Evolutionary conservation across 2,113 vertebrate species (phyloP), one percentile per base, ranked within the genome.

Genomic region (Phocoena phocoena): DNA sequence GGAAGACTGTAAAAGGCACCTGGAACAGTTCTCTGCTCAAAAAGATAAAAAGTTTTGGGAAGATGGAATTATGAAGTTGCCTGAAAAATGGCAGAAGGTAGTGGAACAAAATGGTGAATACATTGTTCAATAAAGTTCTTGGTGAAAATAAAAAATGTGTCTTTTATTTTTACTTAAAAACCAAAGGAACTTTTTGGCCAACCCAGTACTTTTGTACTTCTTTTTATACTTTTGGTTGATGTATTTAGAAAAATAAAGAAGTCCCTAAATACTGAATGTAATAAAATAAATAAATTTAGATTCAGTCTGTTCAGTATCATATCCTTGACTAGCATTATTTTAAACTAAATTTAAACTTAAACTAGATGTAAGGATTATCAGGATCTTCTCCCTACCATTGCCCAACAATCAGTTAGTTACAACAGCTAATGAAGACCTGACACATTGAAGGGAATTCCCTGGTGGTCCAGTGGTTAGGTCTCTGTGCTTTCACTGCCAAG

Each of bases 261-360:
- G n/a, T 44, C 67, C 31, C 53, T 91, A 74, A 91, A 89, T 60
- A 47, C 25, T 77, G 18, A 93, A 47, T 63, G 8, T 26, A 91
- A 91, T 53, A 36, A 84, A 67, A 80, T 85, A 88, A 73, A 80
- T 71, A 93, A 67, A 92, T 60, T 68, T 70, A 93, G 8, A 76
- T 91, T 60, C 3, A 93, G 25, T 83, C 53, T 31, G 77, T 38
- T 83, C 25, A 38, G 33, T 58, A 74, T 65, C 53, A 3, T 38
- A 82, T 47, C 38, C 74, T 87, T 77, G 53, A 93, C 38, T 84
- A 91, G 28, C 28, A 3, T 36, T 81, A 23, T 83, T 91, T 50
- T 74, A 79, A 89, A 44, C 53, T 85, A 68, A 85, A 88, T 88
- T 82, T 94, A 80, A 83, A 33, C 60, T 63, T 67, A 65, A 70